Evolutionary conservation across 2,888 invertebrate species (phyloP), one percentile per base, ranked within the genome.

Genomic region (Dascillus cervinus): DNA sequence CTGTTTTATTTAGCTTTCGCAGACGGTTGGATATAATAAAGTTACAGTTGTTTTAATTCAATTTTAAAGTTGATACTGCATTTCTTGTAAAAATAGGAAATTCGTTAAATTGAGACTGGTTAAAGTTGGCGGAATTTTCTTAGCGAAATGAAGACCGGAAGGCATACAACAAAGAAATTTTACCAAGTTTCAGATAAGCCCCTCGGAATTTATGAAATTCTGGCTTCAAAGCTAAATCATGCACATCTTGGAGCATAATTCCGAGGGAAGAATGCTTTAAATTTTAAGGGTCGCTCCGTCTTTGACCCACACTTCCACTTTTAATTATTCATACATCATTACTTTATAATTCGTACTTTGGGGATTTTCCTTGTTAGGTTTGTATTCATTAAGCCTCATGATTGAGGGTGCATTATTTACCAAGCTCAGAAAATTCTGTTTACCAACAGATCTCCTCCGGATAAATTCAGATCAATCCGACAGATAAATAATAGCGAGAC

Each of bases 161-260:
- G 41, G 35, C 35, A 39, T 35, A 41, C 35, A 38, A 31, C 32
- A 26, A 29, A 37, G 37, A 39, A n/a, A 41, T 39, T 41, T 41
- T 38, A 34, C 37, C 33, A 39, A 41, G 38, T 39, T 41, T 22
- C 28, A 33, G 41, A 41, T 41, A 41, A 41, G 41, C 36, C 28
- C n/a, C 24, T 27, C 27, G 35, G 39, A 36, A 39, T 34, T 42
- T 39, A 39, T 34, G 39, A 39, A 42, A 42, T 36, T 42, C 39
- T 30, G 26, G 34, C 41, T 34, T 41, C 41, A 41, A 41, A 41
- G 41, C 34, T 34, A 26, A 36, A 36, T 39, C 35, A 35, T 10
- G 34, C 32, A 29, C 35, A 19, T 37, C 32, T 34, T 37, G 25
- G 22, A 36, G 27, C 29, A 22, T 26, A 34, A 35, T 38, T 29